Base-by-base conservation (phyloP, 2,888 invertebrate genomes). In the Biston stratarius region DNA sequence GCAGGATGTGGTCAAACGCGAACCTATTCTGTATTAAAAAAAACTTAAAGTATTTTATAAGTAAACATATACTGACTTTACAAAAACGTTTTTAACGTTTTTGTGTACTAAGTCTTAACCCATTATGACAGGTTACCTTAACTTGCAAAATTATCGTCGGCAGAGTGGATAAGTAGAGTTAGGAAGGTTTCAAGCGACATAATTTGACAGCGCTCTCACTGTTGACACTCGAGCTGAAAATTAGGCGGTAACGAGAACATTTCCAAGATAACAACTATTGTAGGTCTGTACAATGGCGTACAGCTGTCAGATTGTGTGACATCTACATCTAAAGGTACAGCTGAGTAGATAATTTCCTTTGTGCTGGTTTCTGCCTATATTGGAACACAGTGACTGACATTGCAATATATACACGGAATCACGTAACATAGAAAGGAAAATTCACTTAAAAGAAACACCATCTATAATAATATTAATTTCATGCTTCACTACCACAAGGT, bases 301-400 rank as follows among this genome's bases (percentile, higher is more conserved):
- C 76, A 76, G 74, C 77, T 78, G 81, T 83, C 83, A 75, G 71
- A 71, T 75, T 72, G 72, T 66, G 62, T 75, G 78, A 77, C 75
- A 74, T 75, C 63, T 72, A 74, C 73, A 74, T 73, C 67, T 71
- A 68, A 75, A 77, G 76, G 82, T 77, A 83, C 74, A 77, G 66
- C 74, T 70, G 71, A 73, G 76, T 73, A 77, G 77, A 82, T 72
- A 78, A 81, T 82, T 80, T 77, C 73, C 76, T 84, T 84, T 83
- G 84, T 82, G 73, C 70, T 67, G 45, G 63, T 57, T 59, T 74
- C 74, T 52, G 40, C 24, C 5, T 53, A 33, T 38, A 47, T 33
- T 49, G 49, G 5, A 33, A 34, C n/a, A 2, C 63, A 64, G 63
- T 52, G 40, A 42, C 38, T 45, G 33, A 68, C 6, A 8, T 55